Conservation (phyloP, 2,113 vertebrate genomes). For the Nerophis lumbriciformis region DNA sequence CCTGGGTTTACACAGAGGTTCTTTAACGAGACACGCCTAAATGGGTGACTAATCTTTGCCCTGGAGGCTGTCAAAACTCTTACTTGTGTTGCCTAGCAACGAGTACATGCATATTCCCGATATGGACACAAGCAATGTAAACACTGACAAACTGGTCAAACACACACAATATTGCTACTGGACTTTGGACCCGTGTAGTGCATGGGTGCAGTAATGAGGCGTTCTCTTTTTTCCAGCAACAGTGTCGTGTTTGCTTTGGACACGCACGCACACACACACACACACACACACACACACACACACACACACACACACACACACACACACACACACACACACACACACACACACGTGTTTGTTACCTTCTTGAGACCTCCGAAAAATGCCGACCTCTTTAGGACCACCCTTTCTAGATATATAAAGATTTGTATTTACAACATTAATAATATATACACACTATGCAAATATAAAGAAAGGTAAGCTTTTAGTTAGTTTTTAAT, state of each 20-base stretch:
- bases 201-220: constrained; percentile 9
- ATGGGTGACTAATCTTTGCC: constrained; percentile 55
- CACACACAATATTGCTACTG: constrained; percentile 22
- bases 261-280: background rate
- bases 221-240: constrained; percentile 33
- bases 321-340: no score
- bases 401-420: no score
- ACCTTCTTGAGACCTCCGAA: no score
- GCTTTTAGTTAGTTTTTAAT: no score
- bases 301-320: no score
- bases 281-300: no score
- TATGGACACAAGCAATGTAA: constrained; percentile 41
- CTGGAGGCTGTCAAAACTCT: constrained; percentile 22
- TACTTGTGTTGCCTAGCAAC: constrained; percentile 51
- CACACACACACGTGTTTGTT: no score
- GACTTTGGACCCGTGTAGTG: constrained; percentile 28
- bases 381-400: no score
- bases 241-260: constrained; percentile 47
- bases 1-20: constrained; percentile 11
- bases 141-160: constrained; percentile 42
- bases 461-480: no score
- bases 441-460: no score
- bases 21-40: constrained; percentile 43
- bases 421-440: no score
- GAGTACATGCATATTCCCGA: constrained; percentile 19